These are phyloP conservation scores for Psittacara wagleri DNA, from an alignment of 2,113 vertebrate genomes.

Conservation along the genomic window DNA sequence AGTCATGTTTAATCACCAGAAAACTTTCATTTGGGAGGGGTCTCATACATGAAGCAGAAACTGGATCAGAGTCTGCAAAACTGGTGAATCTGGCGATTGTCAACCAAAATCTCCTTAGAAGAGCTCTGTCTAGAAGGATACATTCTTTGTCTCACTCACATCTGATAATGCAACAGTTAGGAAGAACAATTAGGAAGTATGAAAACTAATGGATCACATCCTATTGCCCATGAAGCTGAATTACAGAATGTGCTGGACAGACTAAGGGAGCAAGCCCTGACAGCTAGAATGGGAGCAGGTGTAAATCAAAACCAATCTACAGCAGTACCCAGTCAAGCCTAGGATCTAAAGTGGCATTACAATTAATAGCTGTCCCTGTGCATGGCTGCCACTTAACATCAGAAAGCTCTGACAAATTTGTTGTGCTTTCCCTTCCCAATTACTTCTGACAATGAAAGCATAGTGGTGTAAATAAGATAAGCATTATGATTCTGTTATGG, in stretches of 20 bases:
- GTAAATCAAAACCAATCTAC: neutral
- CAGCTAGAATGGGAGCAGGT: neutral
- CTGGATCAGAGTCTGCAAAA: neutral
- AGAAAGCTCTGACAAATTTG: neutral
- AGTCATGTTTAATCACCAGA: slow-evolving; percentile 14
- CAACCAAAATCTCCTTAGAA: neutral
- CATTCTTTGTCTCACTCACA: neutral
- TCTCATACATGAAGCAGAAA: neutral
- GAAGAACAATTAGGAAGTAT: neutral
- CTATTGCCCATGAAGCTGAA: neutral
- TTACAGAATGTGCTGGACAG: neutral
- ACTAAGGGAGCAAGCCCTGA: neutral
- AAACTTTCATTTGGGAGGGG: neutral
- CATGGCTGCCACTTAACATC: neutral
- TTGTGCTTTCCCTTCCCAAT: neutral
- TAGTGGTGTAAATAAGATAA: neutral
- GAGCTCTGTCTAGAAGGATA: neutral
- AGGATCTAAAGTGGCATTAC: neutral
- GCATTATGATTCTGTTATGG: neutral
- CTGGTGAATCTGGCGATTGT: neutral
- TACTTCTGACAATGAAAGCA: neutral
- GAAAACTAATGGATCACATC: neutral
- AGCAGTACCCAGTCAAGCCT: neutral
- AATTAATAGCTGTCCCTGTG: neutral
- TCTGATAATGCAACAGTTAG: neutral